Base-by-base conservation (phyloP, 2,888 invertebrate genomes). In the Melanophora roralis region DNA sequence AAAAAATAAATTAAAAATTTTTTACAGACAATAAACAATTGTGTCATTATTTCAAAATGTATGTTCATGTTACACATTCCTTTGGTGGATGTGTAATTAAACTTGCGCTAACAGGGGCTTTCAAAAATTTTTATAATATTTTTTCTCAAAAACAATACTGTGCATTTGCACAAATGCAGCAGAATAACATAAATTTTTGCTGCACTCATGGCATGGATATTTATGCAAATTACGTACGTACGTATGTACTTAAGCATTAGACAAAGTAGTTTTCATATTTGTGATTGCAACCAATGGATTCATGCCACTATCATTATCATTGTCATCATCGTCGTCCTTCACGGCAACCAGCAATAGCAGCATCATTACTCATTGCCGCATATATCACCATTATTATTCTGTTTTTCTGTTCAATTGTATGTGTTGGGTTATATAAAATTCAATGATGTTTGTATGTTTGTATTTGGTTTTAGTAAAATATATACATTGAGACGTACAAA, bases 31-130 rank as follows among this genome's bases (percentile, higher is more conserved):
- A 76, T 71, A 64, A 69, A 71, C 76, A 76, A 21, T 51, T 64
- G 55, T 57, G 62, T 76, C 68, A 62, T 69, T 76, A 69, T 47
- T 76, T 62, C 36, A 8, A 68, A 59, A 59, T 45, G 23, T 14
- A 51, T 47, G 55, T 34, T 55, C 19, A 55, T 32, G 27, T 27
- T n/a, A 23, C 16, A 55, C 43, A 21, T 38, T 34, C 55, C 19
- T 40, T 43, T 27, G n/a, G 19, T 38, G 27, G 14, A 6, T 32
- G 43, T 67, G 43, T 43, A 59, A 40, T 38, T 38, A 59, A 40
- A 59, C 23, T 23, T 59, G 5, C 21, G 40, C 2, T 8, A 40
- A 59, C n/a, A 59, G 14, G 21, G 21, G 11, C 7, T 14, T 34
- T 2, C 8, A 32, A 53, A 53, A 27, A 27, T 27, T 5, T 27